Evolutionary conservation across 2,113 vertebrate genomes (phyloP), one percentile per base, ranked within the genome.

Genomic region (Heloderma charlesbogerti): DNA sequence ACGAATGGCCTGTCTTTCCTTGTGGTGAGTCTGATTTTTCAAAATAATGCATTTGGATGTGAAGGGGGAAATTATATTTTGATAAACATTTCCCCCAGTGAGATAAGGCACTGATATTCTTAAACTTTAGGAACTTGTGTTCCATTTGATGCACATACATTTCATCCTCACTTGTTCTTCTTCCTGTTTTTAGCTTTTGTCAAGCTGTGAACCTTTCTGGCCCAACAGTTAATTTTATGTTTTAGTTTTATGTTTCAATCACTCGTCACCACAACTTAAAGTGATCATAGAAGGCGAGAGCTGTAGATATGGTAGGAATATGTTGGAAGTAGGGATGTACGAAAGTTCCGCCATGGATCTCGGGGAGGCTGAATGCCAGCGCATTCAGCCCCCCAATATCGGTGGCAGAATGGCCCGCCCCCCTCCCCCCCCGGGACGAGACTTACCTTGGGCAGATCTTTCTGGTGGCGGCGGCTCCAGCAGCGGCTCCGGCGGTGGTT

Each of bases 81-180:
- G 89, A 80, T 66, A 80, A 66, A 48, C 48, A 57, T 80, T 69
- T 86, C 34, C 77, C 75, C 84, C 77, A 79, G 74, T 34, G 75
- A 90, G 89, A 80, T 72, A 80, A 86, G 22, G 80, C n/a, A 67
- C 66, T 80, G 45, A 69, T 69, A 80, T 71, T 25, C 84, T 57
- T 77, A 86, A 54, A 45, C 45, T 25, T 78, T 71, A n/a, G 40
- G 75, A 31, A 45, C 60, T 57, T 67, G 9, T 43, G 18, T 57
- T 90, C 45, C 45, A 81, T 71, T 18, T 81, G 43, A 67, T n/a
- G 34, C 16, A 48, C 40, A 31, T 29, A 48, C 3, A 31, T 86
- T 86, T 54, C 66, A 43, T 37, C 57, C 63, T 80, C 18, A 20
- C 60, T 10, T 43, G 2, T 51, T 40, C 16, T 22, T 12, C 63